Evolutionary conservation across 2,113 vertebrate genomes (phyloP), one percentile per base, ranked within the genome.

Genomic region (Burhinus bistriatus): DNA sequence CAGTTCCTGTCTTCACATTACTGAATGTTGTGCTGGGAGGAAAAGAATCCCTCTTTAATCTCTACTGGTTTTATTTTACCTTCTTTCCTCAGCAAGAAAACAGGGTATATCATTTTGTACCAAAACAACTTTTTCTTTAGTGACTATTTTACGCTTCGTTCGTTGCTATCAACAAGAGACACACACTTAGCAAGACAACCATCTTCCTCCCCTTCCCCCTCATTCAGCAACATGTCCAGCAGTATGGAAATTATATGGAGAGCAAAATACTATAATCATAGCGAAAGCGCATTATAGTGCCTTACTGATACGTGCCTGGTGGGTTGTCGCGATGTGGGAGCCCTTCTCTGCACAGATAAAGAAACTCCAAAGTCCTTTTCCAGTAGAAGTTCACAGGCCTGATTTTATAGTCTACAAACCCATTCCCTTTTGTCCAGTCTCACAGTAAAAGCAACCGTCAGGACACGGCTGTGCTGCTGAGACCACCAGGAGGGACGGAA

Each of bases 251-350:
- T 23, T 7, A 11, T 0, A 4, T 18, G 9, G 26, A 27, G 17
- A 81, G 54, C 25, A 80, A 25, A 49, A 42, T 8, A 15, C 7
- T 22, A n/a, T 12, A 19, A 2, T 14, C 10, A 6, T 0, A 20
- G 7, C 4, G 1, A 11, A 62, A 66, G 12, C 5, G 9, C 27
- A 17, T 5, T 8, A 7, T 0, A 42, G 38, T 6, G 70, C 29
- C 49, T 87, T 40, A 34, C 19, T 1, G 0, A 44, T 5, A 17
- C 15, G 3, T 1, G 3, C 13, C 49, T 3, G 2, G 34, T 9
- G 26, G 61, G 34, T 9, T 47, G 11, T 3, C 12, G 14, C 19
- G 23, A 9, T 0, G 4, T 15, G 19, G 44, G 54, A 70, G 30
- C n/a, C 12, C 11, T 70, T 65, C 55, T 58, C 49, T 23, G 44